These are phyloP conservation scores for Donacobius atricapilla DNA, from an alignment of 2,113 vertebrate species.

Conservation along the genomic window DNA sequence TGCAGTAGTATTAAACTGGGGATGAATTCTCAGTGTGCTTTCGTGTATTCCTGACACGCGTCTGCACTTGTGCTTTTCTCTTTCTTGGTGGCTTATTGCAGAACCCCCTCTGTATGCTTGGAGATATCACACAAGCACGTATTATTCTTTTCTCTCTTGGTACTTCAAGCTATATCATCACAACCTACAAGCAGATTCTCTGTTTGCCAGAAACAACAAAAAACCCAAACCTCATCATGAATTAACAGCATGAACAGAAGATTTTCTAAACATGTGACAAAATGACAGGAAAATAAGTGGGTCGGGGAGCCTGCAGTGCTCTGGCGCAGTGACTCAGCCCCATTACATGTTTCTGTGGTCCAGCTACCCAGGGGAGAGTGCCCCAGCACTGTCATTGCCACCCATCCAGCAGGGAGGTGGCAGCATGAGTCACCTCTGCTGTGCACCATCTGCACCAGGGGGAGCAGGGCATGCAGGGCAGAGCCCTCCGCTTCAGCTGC, in stretches of 20 bases:
- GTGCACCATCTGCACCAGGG: background rate
- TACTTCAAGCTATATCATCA: background rate
- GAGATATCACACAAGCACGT: background rate
- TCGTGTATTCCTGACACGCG: background rate
- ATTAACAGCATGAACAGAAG: background rate
- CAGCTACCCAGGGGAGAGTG: background rate
- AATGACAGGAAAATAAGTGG: background rate
- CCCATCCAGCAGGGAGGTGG: background rate
- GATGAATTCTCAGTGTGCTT: background rate
- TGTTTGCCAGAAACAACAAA: background rate
- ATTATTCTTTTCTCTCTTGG: background rate
- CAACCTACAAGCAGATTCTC: background rate
- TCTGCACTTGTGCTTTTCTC: background rate
- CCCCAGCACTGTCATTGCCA: background rate
- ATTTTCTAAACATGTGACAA: background rate
- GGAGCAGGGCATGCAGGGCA: background rate
- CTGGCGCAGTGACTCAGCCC: constrained; percentile 32
- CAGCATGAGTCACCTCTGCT: background rate
- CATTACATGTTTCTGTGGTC: background rate
- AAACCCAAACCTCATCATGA: background rate
- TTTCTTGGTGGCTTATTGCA: background rate
- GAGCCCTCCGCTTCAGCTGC: background rate
- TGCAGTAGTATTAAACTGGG: background rate
- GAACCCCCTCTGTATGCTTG: background rate
- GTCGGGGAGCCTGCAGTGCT: background rate